Evolutionary conservation across 2,113 vertebrate genomes (phyloP).

Genomic region (Acrocephalus kingi): DNA sequence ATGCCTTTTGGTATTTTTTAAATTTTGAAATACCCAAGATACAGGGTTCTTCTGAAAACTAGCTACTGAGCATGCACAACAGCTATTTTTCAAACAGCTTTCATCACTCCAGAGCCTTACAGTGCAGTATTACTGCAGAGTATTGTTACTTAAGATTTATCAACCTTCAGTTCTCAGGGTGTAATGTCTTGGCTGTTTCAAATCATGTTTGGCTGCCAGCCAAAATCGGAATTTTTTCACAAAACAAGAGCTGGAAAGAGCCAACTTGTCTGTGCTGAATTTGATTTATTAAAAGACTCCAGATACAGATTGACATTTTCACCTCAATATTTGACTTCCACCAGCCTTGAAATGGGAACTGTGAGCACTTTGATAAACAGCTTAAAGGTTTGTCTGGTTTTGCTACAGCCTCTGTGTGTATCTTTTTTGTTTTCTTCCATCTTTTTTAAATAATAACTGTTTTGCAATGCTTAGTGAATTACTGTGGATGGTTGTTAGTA

Average conservation of each 20-base stretch:
- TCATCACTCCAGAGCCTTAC: constrained; percentile 57
- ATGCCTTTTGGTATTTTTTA: constrained; percentile 53
- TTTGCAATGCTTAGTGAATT: constrained; percentile 16
- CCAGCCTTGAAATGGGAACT: constrained; percentile 39
- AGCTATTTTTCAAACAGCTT: constrained; percentile 67
- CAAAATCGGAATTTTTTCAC: constrained; percentile 60
- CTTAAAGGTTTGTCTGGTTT: constrained; percentile 42
- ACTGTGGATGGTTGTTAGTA: background rate
- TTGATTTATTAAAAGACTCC: constrained; percentile 37
- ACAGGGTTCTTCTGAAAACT: constrained; percentile 3
- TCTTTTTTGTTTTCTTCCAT: background rate
- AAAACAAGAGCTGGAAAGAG: constrained; percentile 55
- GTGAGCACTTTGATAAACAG: constrained; percentile 27
- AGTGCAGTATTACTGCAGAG: constrained; percentile 62
- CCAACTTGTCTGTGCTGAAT: constrained; percentile 58
- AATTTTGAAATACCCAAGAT: constrained; percentile 46
- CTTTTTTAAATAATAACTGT: constrained; percentile 4
- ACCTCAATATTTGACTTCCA: constrained; percentile 66
- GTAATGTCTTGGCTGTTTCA: constrained; percentile 56
- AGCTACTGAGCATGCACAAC: constrained; percentile 48
- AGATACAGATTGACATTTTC: constrained; percentile 49
- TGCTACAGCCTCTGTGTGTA: background rate
- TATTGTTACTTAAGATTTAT: constrained; percentile 64
- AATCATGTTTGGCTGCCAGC: constrained; percentile 59
- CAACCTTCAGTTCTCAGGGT: constrained; percentile 61